Evolutionary conservation across 2,797 vertebrate genomes (phyloP).

Genomic region (Gallinago nigripennis): DNA sequence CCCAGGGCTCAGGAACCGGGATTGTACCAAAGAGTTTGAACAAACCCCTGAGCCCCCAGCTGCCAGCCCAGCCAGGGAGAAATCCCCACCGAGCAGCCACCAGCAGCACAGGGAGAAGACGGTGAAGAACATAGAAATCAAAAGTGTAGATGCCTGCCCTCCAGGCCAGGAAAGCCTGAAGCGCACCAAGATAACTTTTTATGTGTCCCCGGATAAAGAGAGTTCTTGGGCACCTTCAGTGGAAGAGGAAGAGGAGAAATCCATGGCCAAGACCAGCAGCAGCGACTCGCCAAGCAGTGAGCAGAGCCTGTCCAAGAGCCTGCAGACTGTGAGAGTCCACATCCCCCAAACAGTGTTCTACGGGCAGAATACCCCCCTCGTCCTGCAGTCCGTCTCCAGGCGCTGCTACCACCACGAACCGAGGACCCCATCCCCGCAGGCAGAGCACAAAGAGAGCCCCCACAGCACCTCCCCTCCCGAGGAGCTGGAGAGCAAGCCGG

Average conservation of each 20-base stretch:
- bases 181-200: constrained; percentile 78
- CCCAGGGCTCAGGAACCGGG: neutral
- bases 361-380: constrained; percentile 74
- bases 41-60: neutral
- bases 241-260: neutral
- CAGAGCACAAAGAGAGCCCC: neutral
- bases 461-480: neutral
- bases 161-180: constrained; percentile 63
- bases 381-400: constrained; percentile 71
- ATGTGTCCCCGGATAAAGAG: constrained; percentile 63
- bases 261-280: neutral
- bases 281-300: neutral
- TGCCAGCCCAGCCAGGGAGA: neutral
- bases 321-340: constrained; percentile 57
- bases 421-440: neutral
- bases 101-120: constrained; percentile 45
- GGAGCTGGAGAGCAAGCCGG: neutral
- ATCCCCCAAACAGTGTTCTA: constrained; percentile 80
- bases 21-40: neutral
- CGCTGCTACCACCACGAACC: neutral
- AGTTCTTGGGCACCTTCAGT: neutral
- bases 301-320: neutral
- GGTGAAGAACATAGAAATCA: constrained; percentile 60
- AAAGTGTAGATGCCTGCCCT: neutral
- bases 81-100: neutral